These are phyloP conservation scores for Pteruthius melanotis DNA, from an alignment of 2,113 vertebrate genomes.

Conservation along the genomic window DNA sequence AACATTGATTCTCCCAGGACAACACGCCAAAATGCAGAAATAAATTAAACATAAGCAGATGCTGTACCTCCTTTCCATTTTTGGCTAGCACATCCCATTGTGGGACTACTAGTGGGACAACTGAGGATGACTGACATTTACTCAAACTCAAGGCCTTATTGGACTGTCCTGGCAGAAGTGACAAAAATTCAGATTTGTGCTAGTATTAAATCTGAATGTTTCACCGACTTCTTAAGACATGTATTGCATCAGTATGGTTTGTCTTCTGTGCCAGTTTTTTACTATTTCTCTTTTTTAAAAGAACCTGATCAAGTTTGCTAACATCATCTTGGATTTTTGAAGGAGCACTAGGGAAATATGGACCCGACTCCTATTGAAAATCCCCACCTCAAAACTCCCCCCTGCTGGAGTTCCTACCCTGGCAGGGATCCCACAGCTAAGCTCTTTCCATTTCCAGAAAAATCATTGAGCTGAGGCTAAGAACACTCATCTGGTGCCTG, in stretches of 20 bases:
- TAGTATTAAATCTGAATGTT: slow-evolving; percentile 38
- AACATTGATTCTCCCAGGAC: slow-evolving; percentile 57
- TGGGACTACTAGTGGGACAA: slow-evolving; percentile 50
- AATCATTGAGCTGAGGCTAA: slow-evolving; percentile 71
- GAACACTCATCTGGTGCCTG: slow-evolving; percentile 69
- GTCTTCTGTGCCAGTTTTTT: background rate
- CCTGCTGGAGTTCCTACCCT: slow-evolving; percentile 42
- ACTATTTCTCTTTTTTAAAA: slow-evolving; percentile 34
- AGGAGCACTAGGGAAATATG: background rate
- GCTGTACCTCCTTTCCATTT: slow-evolving; percentile 59
- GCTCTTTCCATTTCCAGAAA: slow-evolving; percentile 65
- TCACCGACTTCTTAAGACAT: background rate
- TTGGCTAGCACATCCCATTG: slow-evolving; percentile 49
- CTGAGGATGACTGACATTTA: slow-evolving; percentile 59
- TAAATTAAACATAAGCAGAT: slow-evolving; percentile 69
- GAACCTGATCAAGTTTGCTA: slow-evolving; percentile 28
- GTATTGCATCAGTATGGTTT: background rate
- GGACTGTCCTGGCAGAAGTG: slow-evolving; percentile 52
- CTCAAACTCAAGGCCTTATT: slow-evolving; percentile 45
- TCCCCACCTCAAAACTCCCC: background rate
- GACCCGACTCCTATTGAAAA: background rate
- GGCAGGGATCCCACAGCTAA: slow-evolving; percentile 58
- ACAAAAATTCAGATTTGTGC: slow-evolving; percentile 50
- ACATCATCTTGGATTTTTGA: background rate
- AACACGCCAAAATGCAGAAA: slow-evolving; percentile 59